Evolutionary conservation across 1,140 invertebrate genomes (phyloP).

Genomic region (Cydia splendana): DNA sequence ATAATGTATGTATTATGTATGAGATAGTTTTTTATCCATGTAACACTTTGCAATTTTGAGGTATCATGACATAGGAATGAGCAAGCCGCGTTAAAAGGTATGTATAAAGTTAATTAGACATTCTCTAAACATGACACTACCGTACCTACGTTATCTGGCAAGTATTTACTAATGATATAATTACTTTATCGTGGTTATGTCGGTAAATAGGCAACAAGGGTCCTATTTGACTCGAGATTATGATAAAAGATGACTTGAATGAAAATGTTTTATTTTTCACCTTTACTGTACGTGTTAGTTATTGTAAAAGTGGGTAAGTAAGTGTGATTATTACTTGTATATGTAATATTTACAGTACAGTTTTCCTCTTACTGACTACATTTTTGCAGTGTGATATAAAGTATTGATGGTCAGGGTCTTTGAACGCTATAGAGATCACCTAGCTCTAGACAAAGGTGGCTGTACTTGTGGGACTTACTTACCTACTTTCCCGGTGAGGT

Average conservation of each 20-base stretch:
- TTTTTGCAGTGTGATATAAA: neutral
- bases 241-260: neutral
- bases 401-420: constrained; percentile 8
- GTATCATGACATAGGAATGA: constrained; percentile 12
- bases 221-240: neutral
- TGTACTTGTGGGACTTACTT: neutral
- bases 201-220: neutral
- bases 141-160: neutral
- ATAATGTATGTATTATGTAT: neutral
- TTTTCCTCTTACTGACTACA: neutral
- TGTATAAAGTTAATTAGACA: neutral
- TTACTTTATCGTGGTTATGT: neutral
- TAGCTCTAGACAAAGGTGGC: neutral
- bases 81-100: constrained; percentile 4
- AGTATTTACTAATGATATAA: constrained; percentile 1
- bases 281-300: neutral
- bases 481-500: neutral
- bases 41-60: constrained; percentile 1
- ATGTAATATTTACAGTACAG: constrained; percentile 1
- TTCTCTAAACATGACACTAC: neutral
- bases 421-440: neutral
- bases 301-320: neutral
- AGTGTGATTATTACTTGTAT: neutral
- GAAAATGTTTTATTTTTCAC: neutral
- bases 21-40: neutral